Percentiles rank a stretch among this genome's conserved stretches.
Evolutionary conservation across 1,140 invertebrate species (phyloP).

Genomic region (Hyles vespertilio): DNA sequence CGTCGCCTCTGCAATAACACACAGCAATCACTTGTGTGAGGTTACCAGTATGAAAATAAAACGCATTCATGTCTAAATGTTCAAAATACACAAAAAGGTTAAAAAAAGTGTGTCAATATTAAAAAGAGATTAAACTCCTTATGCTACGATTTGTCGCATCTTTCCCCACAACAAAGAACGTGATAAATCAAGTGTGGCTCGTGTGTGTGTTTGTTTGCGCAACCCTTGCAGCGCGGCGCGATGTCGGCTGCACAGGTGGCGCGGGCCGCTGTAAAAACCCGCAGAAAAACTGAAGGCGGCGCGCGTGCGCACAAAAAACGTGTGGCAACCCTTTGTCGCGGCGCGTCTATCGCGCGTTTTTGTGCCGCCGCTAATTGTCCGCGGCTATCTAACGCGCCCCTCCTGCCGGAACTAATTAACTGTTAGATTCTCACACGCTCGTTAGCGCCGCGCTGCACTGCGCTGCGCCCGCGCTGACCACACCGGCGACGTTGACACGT

Average conservation of each 20-base stretch:
- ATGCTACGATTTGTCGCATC: not conserved
- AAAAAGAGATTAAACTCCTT: too few relatives aligned
- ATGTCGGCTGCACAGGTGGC: conserved; percentile 12
- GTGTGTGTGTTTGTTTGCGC: conserved; percentile 10
- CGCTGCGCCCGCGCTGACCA: too few relatives aligned
- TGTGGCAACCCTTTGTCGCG: conserved; percentile 28
- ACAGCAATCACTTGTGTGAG: too few relatives aligned
- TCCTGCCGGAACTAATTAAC: conserved; percentile 38
- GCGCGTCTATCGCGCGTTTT: conserved; percentile 32
- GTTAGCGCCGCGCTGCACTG: not conserved
- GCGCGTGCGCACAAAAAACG: conserved; percentile 23
- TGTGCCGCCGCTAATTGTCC: conserved; percentile 27
- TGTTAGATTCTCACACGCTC: conserved; percentile 37
- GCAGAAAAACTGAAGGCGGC: conserved; percentile 31
- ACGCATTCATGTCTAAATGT: not conserved
- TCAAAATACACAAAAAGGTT: not conserved
- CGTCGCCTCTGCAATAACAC: conserved; percentile 30
- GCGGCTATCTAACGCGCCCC: conserved; percentile 33
- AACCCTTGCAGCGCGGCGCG: conserved; percentile 15
- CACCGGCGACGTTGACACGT: too few relatives aligned
- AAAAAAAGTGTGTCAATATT: not conserved
- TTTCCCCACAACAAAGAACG: too few relatives aligned
- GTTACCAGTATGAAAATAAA: too few relatives aligned
- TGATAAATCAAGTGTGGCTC: conserved; percentile 7
- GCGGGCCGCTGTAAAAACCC: conserved; percentile 20